Base-by-base conservation (phyloP, 2,888 invertebrate species). In the Drosophila anceps region DNA sequence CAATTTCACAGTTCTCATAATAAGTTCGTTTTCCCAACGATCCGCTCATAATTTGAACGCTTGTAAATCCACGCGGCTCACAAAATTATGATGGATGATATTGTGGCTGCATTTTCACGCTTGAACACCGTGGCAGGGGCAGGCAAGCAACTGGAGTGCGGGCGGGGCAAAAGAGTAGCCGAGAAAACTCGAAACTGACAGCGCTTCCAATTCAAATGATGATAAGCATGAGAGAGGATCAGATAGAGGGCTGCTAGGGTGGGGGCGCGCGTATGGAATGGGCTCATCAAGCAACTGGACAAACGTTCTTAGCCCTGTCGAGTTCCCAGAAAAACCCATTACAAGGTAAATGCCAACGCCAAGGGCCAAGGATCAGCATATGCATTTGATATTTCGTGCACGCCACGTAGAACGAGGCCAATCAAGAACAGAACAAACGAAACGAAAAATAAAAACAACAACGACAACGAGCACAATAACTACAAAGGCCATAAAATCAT, bases 31-130 rank as follows among this genome's bases (percentile, higher is more conserved):
- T 51, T 73, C 66, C 61, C 61, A 63, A 54, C 58, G 72, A 76
- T 82, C 64, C 71, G 63, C 61, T 74, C 81, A 88, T 88, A 86
- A 91, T 88, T 89, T 86, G 87, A 65, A 76, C 70, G 88, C 87
- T 84, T 90, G 91, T 91, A 87, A 89, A 90, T 89, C 87, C 85
- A 84, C 91, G 88, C 90, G 85, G 79, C 71, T 29, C 76, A 31
- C 69, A 71, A 78, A 91, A 90, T 82, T 90, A 89, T 89, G 88
- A 89, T 89, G 79, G 88, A 89, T 89, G 84, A 66, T 75, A 60
- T 69, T 73, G 63, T 75, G 79, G 75, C 68, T 81, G 74, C 69
- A 69, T 86, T 86, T 90, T 86, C 86, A 90, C 90, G 90, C 85
- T 84, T 68, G 80, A 41, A 18, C 74, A 58, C 46, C 61, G 44